These are phyloP conservation scores for Limulus polyphemus DNA, from an alignment of 2,888 invertebrate species.

Conservation along the genomic window DNA sequence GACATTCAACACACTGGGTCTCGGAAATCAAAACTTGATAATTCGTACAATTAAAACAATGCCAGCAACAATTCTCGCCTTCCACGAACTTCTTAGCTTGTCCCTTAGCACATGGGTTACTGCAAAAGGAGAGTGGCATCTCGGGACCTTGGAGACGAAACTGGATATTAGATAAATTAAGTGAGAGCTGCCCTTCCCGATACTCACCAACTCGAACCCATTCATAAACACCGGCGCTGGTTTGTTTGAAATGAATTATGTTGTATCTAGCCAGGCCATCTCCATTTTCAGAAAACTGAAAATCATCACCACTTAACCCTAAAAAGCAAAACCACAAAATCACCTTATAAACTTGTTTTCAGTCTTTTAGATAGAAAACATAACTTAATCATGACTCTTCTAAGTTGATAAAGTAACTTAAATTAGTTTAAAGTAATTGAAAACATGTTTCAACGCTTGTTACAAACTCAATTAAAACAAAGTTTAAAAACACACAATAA, in stretches of 20 bases:
- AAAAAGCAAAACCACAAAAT: too few relatives aligned
- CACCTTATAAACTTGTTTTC: too few relatives aligned
- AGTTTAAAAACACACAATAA: too few relatives aligned
- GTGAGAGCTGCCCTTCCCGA: slow-evolving; percentile 59
- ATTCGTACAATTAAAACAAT: slow-evolving; percentile 76
- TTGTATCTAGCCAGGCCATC: slow-evolving; percentile 92
- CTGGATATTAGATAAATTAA: slow-evolving; percentile 42
- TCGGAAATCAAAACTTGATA: slow-evolving; percentile 71
- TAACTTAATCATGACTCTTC: too few relatives aligned
- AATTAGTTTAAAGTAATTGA: too few relatives aligned
- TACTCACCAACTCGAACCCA: slow-evolving; percentile 84
- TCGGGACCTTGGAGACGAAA: slow-evolving; percentile 18
- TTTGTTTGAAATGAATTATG: slow-evolving; percentile 85
- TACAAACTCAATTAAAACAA: too few relatives aligned
- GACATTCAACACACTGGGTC: slow-evolving; percentile 70
- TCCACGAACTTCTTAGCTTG: slow-evolving; percentile 86
- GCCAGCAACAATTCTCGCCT: slow-evolving; percentile 89
- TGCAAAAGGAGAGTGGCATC: slow-evolving; percentile 77
- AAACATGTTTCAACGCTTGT: too few relatives aligned
- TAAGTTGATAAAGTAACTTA: too few relatives aligned
- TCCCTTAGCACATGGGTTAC: slow-evolving; percentile 70
- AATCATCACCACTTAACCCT: slow-evolving; percentile 80
- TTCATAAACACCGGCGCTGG: slow-evolving; percentile 52
- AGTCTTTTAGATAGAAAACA: too few relatives aligned
- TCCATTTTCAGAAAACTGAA: slow-evolving; percentile 76